Evolutionary conservation across 2,797 vertebrate species (phyloP).

Genomic region (Arrhamphus sclerolepis): DNA sequence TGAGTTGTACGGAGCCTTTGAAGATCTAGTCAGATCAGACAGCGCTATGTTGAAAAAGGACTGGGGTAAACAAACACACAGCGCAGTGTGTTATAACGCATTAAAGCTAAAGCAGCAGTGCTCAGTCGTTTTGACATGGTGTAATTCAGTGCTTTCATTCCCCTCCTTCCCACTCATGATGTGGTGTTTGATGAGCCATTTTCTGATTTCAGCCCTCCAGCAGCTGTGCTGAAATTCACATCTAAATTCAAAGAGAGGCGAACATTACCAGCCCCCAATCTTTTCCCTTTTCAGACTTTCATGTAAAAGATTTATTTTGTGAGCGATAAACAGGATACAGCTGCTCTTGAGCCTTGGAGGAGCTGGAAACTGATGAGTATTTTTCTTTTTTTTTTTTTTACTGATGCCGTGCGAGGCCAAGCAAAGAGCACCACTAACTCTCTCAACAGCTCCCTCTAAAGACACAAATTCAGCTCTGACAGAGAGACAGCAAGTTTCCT

Average conservation of each 20-base stretch:
- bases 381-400: too few species aligned
- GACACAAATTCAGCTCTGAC: conserved; percentile 44
- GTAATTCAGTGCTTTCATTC: conserved; percentile 47
- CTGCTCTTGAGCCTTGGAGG: conserved; percentile 76
- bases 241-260: conserved; percentile 77
- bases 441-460: conserved; percentile 77
- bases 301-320: conserved; percentile 77
- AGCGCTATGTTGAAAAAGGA: conserved; percentile 44
- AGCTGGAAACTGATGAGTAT: conserved; percentile 67
- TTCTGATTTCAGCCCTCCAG: conserved; percentile 70
- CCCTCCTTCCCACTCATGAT: conserved; percentile 45
- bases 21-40: conserved; percentile 46
- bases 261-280: conserved; percentile 62
- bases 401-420: conserved; percentile 53
- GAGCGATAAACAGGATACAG: conserved; percentile 84
- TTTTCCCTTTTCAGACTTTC: conserved; percentile 60
- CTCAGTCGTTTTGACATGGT: conserved; percentile 48
- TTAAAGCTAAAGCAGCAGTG: conserved; percentile 42
- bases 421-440: conserved; percentile 52
- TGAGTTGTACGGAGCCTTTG: conserved; percentile 17
- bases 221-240: conserved; percentile 69
- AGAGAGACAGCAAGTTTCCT: not conserved
- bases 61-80: conserved; percentile 36
- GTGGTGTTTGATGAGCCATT: conserved; percentile 73
- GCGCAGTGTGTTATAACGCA: conserved; percentile 46